Evolutionary conservation across 2,113 vertebrate species (phyloP), one percentile per base, ranked within the genome.

Genomic region (Planiliza haematocheilus): DNA sequence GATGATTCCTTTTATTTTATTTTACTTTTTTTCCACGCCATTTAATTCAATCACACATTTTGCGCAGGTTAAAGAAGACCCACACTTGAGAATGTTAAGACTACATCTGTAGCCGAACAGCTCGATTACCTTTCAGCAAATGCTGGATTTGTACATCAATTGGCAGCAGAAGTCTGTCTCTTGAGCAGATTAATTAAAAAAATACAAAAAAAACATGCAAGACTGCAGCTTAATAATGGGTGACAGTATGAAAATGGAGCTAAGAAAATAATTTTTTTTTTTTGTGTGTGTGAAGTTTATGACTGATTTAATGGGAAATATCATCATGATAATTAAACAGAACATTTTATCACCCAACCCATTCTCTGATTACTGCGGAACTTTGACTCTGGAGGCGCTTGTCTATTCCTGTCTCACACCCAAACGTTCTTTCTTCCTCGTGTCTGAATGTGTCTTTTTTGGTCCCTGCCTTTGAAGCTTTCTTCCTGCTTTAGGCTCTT

Each of bases 401-500:
- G 81, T 81, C 77, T 86, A 77, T 84, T 91, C 79, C 70, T 68
- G 79, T 85, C 81, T 77, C 80, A 76, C 51, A 75, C 69, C 41
- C 61, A 65, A 77, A 79, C 36, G 17, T 64, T 82, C 70, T 70
- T 70, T 82, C 74, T 81, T 75, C 63, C 58, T 76, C 46, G 13
- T 73, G 57, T 70, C 63, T 88, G 51, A 75, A 82, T 71, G 69
- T 81, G 76, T 82, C 69, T 89, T 88, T 86, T 73, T 79, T 77
- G 72, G 53, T 57, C 57, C 43, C 42, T 65, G 69, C 72, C 82
- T 88, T 83, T 89, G 80, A 89, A 82, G 80, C 72, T 34, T 65
- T 76, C 59, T 67, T 24, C 57, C 66, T 39, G 66, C 79, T 85
- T 80, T 70, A 66, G 59, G 61, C 55, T 55, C 36, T 79, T 60